A percentile compares a stretch with the other conserved stretches of the same genome.
phyloP scores from a whole-genome alignment of 2,888 invertebrate species.

The Myopa testacea region DNA sequence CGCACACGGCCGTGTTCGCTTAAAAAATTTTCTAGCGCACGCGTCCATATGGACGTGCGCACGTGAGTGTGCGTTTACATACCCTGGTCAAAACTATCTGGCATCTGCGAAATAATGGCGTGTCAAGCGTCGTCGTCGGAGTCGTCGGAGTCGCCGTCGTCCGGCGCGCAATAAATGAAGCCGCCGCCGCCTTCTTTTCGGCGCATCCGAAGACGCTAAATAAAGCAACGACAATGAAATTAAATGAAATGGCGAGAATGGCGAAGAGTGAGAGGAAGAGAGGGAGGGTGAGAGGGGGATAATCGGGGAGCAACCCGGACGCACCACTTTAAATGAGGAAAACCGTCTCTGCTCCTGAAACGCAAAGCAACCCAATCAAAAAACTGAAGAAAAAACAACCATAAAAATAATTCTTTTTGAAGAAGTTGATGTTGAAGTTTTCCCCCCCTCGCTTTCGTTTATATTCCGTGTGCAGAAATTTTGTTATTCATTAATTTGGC shows the following conservation, averaged over 20 bases:
- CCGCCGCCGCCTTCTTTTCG: neutral
- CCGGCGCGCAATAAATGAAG: neutral
- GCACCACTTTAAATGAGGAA: too few relatives aligned
- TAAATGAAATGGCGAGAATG: neutral
- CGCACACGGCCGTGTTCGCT: too few relatives aligned
- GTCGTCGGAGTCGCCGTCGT: too few relatives aligned
- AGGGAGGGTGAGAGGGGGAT: neutral
- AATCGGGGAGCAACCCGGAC: too few relatives aligned
- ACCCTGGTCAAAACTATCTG: conserved; percentile 66
- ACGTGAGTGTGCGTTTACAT: too few relatives aligned
- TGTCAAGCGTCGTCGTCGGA: conserved; percentile 57
- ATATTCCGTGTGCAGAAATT: neutral
- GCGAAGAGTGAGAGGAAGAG: neutral
- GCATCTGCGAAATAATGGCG: conserved; percentile 65
- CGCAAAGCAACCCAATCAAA: too few relatives aligned
- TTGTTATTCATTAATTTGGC: neutral
- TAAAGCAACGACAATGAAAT: neutral
- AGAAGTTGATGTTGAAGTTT: too few relatives aligned
- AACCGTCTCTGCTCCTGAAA: too few relatives aligned
- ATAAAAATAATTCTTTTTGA: too few relatives aligned
- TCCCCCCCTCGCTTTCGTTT: neutral
- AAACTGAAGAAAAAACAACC: too few relatives aligned
- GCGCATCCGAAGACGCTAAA: neutral
- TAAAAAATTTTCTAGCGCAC: too few relatives aligned
- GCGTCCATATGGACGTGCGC: too few relatives aligned